Conservation (phyloP, 2,888 invertebrate genomes). For the Lamellibrachia satsuma region DNA sequence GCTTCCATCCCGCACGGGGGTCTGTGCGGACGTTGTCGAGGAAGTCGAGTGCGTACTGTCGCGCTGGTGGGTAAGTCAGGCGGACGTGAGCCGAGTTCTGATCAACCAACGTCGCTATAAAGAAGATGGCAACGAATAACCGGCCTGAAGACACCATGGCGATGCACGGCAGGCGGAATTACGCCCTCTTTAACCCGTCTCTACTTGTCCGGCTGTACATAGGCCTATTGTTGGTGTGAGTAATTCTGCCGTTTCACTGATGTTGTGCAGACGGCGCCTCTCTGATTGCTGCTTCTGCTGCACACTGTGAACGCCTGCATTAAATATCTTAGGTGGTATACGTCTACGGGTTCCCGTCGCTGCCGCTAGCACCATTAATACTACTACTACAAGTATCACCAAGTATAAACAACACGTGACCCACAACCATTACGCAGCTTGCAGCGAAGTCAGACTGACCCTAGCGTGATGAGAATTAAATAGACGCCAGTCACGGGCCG, state of each 20-base stretch:
- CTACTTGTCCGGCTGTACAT: background rate
- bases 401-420: background rate
- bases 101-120: background rate
- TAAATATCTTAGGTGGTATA: background rate
- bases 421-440: background rate
- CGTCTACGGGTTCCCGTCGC: background rate
- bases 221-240: background rate
- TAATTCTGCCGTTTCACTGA: background rate
- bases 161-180: background rate
- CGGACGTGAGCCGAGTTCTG: slow-evolving; percentile 77
- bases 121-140: background rate
- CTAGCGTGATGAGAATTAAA: background rate
- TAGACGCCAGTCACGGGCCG: background rate
- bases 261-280: background rate
- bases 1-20: slow-evolving; percentile 94
- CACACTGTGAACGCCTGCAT: background rate
- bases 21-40: slow-evolving; percentile 89
- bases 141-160: background rate
- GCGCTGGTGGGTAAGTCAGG: slow-evolving; percentile 87
- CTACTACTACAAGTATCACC: background rate
- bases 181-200: background rate
- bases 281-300: background rate
- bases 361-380: background rate
- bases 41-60: slow-evolving; percentile 89
- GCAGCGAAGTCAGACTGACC: background rate